Percentiles rank a stretch among this genome's conserved stretches.
Evolutionary conservation across 2,113 vertebrate species (phyloP).

Genomic region (Lagopus muta): DNA sequence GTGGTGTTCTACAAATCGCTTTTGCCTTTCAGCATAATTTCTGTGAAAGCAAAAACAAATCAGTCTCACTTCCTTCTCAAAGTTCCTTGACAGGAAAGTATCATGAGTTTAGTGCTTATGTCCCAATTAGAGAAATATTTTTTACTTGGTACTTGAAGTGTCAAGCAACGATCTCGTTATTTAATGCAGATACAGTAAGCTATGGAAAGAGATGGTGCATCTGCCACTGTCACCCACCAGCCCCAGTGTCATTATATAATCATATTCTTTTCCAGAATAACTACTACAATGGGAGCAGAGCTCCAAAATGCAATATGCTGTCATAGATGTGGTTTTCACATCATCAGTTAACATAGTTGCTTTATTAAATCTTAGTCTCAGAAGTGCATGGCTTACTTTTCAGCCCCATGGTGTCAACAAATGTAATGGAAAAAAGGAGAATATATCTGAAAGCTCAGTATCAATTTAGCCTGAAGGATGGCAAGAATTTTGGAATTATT

Average conservation of each 20-base stretch:
- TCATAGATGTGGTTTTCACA: background rate
- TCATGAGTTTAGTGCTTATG: background rate
- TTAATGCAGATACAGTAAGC: background rate
- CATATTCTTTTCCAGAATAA: background rate
- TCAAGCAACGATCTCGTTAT: background rate
- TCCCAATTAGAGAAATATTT: background rate
- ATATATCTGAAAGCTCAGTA: background rate
- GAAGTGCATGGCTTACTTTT: background rate
- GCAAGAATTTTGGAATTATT: slow-evolving; percentile 8
- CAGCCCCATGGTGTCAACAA: background rate
- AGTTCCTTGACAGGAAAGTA: background rate
- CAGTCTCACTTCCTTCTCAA: background rate
- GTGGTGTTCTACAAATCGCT: background rate
- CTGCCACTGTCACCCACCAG: background rate
- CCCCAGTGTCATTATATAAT: background rate
- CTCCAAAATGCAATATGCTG: background rate
- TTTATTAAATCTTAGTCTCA: slow-evolving; percentile 16
- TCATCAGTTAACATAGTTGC: background rate
- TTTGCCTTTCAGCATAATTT: background rate
- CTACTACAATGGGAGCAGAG: background rate
- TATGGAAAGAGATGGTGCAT: background rate
- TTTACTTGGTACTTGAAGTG: background rate
- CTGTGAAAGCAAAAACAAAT: background rate
- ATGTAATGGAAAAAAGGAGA: slow-evolving; percentile 5
- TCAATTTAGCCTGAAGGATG: background rate